Evolutionary conservation across 2,888 invertebrate species (phyloP), one percentile per base, ranked within the genome.

Genomic region (Oeneis ivallda): DNA sequence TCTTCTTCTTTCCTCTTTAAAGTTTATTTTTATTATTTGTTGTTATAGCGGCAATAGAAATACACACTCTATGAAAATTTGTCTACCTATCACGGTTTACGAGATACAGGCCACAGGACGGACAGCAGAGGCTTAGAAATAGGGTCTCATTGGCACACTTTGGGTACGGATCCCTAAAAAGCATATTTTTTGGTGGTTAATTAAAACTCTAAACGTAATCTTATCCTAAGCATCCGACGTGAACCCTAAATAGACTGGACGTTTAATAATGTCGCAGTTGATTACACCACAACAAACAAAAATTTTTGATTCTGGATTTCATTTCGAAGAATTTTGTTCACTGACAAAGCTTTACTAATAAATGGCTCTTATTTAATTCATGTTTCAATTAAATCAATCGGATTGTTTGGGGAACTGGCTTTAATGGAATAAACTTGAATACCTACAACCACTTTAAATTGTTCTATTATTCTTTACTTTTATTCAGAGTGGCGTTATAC

Each of bases 361-460:
- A 52, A 52, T 52, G 32, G 13, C 50, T 52, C 32, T 32, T 52
- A 52, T 57, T 67, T 60, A 37, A 67, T 61, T 67, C 50, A 45
- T 32, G 50, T 52, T 61, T 11, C 50, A 56, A 61, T 64, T 47
- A 62, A 64, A 57, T 64, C 7, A 15, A 39, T 26, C 41, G 32
- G n/a, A 67, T 67, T 61, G 52, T 58, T 58, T 52, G 17, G 47
- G 49, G 50, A 62, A 57, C 43, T 37, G 54, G 10, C 47, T 50
- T 61, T 52, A 61, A 63, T 49, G 19, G 45, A 63, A 64, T 64
- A 57, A 17, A 54, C 17, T 34, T 11, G 39, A 39, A 41, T 19
- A n/a, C n/a, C n/a, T n/a, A 26, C 41, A 57, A 57, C 41, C 56
- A 19, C 56, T 57, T 57, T 13, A n/a, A 43, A 57, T 41, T 53